phyloP scores from a whole-genome alignment of 2,113 vertebrate genomes.

The Mungos mungo region DNA sequence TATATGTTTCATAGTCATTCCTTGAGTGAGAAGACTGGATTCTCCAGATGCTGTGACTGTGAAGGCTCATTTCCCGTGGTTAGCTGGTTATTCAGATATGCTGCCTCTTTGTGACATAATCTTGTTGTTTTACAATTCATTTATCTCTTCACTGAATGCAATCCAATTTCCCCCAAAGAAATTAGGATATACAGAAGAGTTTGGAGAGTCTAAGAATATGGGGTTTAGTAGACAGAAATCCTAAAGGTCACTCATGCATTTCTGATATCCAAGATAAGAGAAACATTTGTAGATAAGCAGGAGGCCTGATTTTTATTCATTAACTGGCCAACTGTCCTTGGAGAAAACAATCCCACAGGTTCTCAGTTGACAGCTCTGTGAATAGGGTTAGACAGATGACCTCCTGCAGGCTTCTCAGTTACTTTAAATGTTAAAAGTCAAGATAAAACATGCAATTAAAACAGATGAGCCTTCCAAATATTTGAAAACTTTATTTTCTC shows the following conservation, averaged over 20 bases:
- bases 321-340: not conserved
- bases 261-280: not conserved
- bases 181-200: not conserved
- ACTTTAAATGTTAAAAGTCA: constrained; percentile 8
- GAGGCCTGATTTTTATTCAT: constrained; percentile 9
- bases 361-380: constrained; percentile 16
- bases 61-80: not conserved
- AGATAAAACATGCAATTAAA: constrained; percentile 31
- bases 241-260: not conserved
- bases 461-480: constrained; percentile 70
- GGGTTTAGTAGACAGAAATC: not conserved
- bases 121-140: not conserved
- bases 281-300: not conserved
- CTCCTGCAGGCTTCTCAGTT: not conserved
- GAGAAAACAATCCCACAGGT: not conserved
- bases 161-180: not conserved
- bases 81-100: not conserved
- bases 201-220: not conserved
- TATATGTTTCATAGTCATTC: not conserved
- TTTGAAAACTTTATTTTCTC: constrained; percentile 92
- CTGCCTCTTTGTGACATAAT: not conserved
- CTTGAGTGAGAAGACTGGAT: not conserved
- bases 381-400: not conserved
- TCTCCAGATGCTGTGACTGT: not conserved
- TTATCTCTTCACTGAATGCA: not conserved